Evolutionary conservation across 2,888 invertebrate genomes (phyloP), one percentile per base, ranked within the genome.

Genomic region (Netelia virgata): DNA sequence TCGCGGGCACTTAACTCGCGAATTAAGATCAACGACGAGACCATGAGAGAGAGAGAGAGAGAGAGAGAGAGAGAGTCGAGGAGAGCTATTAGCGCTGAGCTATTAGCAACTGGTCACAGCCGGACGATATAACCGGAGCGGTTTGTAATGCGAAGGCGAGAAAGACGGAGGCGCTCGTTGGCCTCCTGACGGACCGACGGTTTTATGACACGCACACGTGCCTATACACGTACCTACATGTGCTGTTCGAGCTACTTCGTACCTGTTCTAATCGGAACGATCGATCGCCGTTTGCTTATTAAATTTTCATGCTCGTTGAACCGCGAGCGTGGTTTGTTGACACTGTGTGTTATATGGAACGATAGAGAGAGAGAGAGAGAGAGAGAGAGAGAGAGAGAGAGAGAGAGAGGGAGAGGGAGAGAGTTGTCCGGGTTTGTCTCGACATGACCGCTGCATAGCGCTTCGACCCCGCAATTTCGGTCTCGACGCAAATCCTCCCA

Each of bases 271-370:
- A 72, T 20, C 72, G 59, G 72, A 72, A 43, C 72, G 72, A 72
- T 72, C 59, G 55, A 72, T 72, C 70, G 55, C 11, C 14, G 47
- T 47, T 57, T 18, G 70, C 59, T 72, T 72, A 72, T 72, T 72
- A 72, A 72, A 72, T 72, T 72, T 72, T 72, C 72, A 72, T n/a
- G 23, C 72, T 59, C 72, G 59, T 41, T 72, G 72, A 72, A 72
- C 43, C 72, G 28, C 61, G 61, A 72, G 43, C 72, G 41, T 18
- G 59, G 59, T 72, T 72, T 72, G 72, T 72, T 61, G 72, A 72
- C 72, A 72, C 61, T 16, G 18, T 57, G 55, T 55, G 14, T 47
- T 28, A 55, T 55, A 55, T 16, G 55, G 70, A 70, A 53, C 70
- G 16, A n/a, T n/a, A n/a, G n/a, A n/a, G n/a, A 57, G 53, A 28